A percentile compares a stretch with the other conserved stretches of the same genome.
Evolutionary conservation across 1,140 invertebrate species (phyloP).

Genomic region (Panagrolaimus sp.): DNA sequence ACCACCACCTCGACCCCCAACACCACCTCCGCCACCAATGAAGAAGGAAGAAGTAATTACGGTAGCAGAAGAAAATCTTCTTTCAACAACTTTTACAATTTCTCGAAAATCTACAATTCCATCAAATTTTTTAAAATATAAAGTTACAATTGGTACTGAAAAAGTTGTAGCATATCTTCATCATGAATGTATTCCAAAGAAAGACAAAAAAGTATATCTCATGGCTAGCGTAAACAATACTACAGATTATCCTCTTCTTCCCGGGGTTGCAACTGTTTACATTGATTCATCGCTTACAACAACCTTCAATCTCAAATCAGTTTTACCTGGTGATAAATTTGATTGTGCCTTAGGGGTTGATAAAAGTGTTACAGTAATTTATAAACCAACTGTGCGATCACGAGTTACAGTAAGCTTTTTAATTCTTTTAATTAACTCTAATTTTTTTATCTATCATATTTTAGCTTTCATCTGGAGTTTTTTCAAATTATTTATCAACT

Average conservation of each 20-base stretch:
- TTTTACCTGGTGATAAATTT: too few relatives aligned
- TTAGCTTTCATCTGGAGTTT: constrained; percentile 38
- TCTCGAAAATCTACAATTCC: constrained; percentile 55
- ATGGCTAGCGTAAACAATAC: constrained; percentile 60
- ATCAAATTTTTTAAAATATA: constrained; percentile 54
- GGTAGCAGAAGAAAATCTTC: too few relatives aligned
- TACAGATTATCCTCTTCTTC: constrained; percentile 58
- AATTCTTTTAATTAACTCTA: too few relatives aligned
- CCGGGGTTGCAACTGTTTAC: constrained; percentile 61
- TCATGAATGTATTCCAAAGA: constrained; percentile 60
- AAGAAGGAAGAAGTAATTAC: too few relatives aligned
- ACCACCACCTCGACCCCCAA: too few relatives aligned
- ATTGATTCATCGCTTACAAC: constrained; percentile 56
- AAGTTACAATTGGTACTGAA: constrained; percentile 59
- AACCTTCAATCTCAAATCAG: too few relatives aligned
- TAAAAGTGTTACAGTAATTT: too few relatives aligned
- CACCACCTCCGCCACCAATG: too few relatives aligned
- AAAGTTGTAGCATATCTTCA: constrained; percentile 59
- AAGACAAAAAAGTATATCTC: constrained; percentile 59
- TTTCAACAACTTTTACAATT: constrained; percentile 57
- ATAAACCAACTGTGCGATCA: too few relatives aligned
- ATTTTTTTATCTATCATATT: background rate
- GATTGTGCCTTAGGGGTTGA: too few relatives aligned
- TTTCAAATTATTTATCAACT: constrained; percentile 45
- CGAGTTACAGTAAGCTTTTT: too few relatives aligned